Conservation (phyloP, 2,888 invertebrate species). For the Capitulum mitella region DNA sequence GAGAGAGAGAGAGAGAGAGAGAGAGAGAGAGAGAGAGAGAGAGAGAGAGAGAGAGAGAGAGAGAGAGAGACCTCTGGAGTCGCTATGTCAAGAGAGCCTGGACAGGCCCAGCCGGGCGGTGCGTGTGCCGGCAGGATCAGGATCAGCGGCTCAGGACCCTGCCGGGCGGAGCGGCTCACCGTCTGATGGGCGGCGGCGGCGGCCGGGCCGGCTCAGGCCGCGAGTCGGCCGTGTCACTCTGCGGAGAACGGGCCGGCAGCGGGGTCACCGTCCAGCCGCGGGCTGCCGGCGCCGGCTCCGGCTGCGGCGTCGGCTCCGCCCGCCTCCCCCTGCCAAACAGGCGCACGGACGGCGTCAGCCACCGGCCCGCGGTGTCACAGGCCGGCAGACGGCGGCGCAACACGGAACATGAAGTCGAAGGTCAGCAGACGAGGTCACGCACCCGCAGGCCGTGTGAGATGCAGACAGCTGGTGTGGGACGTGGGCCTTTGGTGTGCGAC, state of each 20-base stretch:
- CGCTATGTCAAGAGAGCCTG: too few species aligned
- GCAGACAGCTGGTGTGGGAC: background rate
- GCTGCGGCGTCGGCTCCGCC: background rate
- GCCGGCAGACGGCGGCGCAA: too few species aligned
- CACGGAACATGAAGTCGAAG: too few species aligned
- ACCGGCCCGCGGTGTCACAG: too few species aligned
- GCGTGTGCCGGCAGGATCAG: too few species aligned
- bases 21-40: conserved; percentile 1
- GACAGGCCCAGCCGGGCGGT: too few species aligned
- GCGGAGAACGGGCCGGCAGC: background rate
- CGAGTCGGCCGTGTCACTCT: background rate
- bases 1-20: background rate
- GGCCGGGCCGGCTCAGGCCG: background rate
- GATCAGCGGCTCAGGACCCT: too few species aligned
- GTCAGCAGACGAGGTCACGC: background rate
- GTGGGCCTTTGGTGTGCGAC: too few species aligned
- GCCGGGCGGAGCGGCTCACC: conserved; percentile 3
- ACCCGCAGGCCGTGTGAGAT: background rate
- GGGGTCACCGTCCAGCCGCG: conserved; percentile 11
- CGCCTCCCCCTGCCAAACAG: too few species aligned
- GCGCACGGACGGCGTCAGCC: too few species aligned
- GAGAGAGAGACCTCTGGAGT: background rate
- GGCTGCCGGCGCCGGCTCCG: background rate
- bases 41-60: background rate
- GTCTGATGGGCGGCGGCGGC: background rate